phyloP scores from a whole-genome alignment of 2,113 vertebrate species.

The Syngnathoides biaculeatus region DNA sequence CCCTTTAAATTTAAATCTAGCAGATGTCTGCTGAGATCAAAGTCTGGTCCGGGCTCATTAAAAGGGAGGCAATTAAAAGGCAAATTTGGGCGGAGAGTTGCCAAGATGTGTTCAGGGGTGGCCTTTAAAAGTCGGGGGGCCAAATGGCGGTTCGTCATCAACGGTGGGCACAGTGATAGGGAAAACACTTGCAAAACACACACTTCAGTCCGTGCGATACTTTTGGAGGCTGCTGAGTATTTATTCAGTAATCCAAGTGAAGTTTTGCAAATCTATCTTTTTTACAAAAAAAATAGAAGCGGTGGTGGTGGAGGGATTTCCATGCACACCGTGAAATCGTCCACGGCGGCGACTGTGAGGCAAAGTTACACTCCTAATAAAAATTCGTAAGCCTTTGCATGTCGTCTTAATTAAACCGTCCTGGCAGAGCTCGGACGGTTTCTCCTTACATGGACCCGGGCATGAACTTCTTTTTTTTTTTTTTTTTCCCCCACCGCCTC shows the following conservation, averaged over 20 bases:
- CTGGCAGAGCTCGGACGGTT: constrained; percentile 66
- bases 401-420: constrained; percentile 72
- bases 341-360: constrained; percentile 60
- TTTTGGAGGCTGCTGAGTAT: neutral
- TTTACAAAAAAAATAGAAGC: neutral
- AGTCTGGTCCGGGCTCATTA: constrained; percentile 56
- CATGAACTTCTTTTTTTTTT: constrained; percentile 83
- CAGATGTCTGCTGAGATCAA: constrained; percentile 49
- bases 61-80: constrained; percentile 47
- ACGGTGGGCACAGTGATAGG: neutral
- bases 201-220: neutral
- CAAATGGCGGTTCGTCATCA: constrained; percentile 49
- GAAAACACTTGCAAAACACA: neutral
- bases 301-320: neutral
- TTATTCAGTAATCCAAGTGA: neutral
- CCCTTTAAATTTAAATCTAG: neutral
- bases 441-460: constrained; percentile 78
- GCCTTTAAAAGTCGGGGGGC: constrained; percentile 32
- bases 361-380: constrained; percentile 63
- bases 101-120: constrained; percentile 49
- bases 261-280: neutral
- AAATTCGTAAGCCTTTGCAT: constrained; percentile 63
- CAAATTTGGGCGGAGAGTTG: constrained; percentile 33
- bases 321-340: constrained; percentile 51
- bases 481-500: constrained; percentile 74